Conservation (phyloP, 2,797 vertebrate genomes). For the Orientallactaga sibirica region DNA sequence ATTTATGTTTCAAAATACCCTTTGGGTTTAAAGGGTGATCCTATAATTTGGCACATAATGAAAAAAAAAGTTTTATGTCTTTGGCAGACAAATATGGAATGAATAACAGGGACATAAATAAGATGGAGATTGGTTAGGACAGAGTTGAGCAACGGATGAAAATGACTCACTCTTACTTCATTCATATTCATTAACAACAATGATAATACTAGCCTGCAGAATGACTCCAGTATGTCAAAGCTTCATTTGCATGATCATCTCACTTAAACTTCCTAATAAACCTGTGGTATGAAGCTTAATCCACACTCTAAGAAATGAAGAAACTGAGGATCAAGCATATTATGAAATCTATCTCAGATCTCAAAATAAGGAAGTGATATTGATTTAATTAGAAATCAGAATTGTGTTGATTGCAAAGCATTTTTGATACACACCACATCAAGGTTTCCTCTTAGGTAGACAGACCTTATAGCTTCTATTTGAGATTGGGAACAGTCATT, state of each 20-base stretch:
- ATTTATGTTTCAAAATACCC: slow-evolving; percentile 36
- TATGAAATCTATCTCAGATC: slow-evolving; percentile 48
- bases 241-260: slow-evolving; percentile 63
- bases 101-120: slow-evolving; percentile 68
- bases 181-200: slow-evolving; percentile 70
- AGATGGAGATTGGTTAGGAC: slow-evolving; percentile 36
- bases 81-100: slow-evolving; percentile 49
- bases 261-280: slow-evolving; percentile 73
- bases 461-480: neutral
- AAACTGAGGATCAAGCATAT: slow-evolving; percentile 29
- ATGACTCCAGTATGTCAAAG: slow-evolving; percentile 56
- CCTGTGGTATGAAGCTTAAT: slow-evolving; percentile 40
- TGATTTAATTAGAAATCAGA: slow-evolving; percentile 38
- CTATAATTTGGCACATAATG: slow-evolving; percentile 15
- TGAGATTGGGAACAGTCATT: neutral
- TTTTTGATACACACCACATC: neutral
- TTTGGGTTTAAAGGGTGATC: slow-evolving; percentile 22
- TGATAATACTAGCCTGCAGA: slow-evolving; percentile 39
- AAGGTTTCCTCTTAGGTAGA: neutral
- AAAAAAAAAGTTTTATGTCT: slow-evolving; percentile 30
- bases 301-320: slow-evolving; percentile 48
- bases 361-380: slow-evolving; percentile 32
- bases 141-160: slow-evolving; percentile 62
- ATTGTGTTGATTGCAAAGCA: neutral
- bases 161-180: slow-evolving; percentile 75